Base-by-base conservation (phyloP, 2,888 invertebrate genomes). In the Hypselothyrea guttata region DNA sequence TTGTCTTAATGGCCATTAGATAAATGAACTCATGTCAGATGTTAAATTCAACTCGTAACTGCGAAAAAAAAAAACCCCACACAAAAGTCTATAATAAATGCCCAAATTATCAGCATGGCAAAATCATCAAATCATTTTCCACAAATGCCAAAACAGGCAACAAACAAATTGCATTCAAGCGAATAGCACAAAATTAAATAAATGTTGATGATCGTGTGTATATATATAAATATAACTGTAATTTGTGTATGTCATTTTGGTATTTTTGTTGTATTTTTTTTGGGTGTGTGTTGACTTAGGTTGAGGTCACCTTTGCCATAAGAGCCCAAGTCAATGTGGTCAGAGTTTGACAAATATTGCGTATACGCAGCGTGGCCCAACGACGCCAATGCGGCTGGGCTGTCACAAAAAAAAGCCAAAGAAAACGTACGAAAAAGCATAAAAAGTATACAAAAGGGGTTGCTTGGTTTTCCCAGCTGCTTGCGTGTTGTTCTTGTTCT, bases 111-210 rank as follows among this genome's bases (percentile, higher is more conserved):
- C 81, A 60, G 66, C 53, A 34, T 49, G 35, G 52, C 57, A 66
- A 78, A 71, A 81, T 86, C 81, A 82, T 15, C 52, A 69, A 75
- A 60, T 61, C 66, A 74, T 66, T 66, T 70, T 61, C 48, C 40
- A 59, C n/a, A 69, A 84, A 69, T 63, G 61, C 76, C 85, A 78
- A 76, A 85, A 75, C 34, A 42, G 76, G 81, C 77, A 51, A 72
- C 34, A 42, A 30, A 13, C 60, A 27, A 82, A 52, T 60, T 71
- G 79, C 79, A 81, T 71, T 81, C 85, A 86, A 78, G 79, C 81
- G 86, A 68, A 82, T 45, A 84, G 57, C 35, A 9, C 8, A 38
- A 15, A 49, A 33, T 35, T 8, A 33, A 22, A 33, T 55, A 57
- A 73, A 67, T 71, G 62, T 67, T 59, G 63, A 44, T 35, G 33